These are phyloP conservation scores for Drosophila mauritiana DNA, from an alignment of 1,140 invertebrate genomes.

Conservation along the genomic window DNA sequence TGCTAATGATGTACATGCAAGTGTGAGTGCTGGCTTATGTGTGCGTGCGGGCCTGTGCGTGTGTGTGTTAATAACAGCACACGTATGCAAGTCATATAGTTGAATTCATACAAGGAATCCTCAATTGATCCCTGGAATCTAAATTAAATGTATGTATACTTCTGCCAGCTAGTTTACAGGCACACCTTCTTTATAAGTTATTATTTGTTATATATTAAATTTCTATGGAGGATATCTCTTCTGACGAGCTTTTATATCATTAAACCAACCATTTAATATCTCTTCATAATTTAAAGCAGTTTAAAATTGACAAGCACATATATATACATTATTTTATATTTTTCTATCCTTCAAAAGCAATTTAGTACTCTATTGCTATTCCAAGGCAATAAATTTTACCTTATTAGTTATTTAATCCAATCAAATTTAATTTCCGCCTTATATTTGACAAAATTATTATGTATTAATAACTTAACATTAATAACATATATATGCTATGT, in stretches of 20 bases:
- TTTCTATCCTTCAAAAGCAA: background rate
- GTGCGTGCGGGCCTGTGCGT: background rate
- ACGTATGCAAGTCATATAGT: constrained; percentile 34
- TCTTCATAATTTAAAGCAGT: background rate
- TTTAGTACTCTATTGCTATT: background rate
- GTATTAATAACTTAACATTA: too few species aligned
- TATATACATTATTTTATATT: background rate
- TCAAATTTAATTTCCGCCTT: background rate
- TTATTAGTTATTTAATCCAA: background rate
- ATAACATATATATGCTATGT: too few species aligned
- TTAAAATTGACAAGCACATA: background rate
- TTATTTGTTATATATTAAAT: background rate
- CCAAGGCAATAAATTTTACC: background rate
- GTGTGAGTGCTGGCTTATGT: constrained; percentile 5
- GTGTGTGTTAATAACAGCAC: constrained; percentile 51
- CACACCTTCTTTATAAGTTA: background rate
- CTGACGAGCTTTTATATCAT: background rate
- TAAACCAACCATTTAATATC: background rate
- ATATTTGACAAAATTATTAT: background rate
- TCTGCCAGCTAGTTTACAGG: background rate
- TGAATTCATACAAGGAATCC: constrained; percentile 6
- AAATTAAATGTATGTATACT: constrained; percentile 9
- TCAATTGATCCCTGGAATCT: constrained; percentile 24
- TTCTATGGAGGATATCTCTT: background rate
- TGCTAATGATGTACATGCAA: constrained; percentile 72